Base-by-base conservation (phyloP, 53 echinoderm and acorn worm genomes). In the Arbacia lixula region DNA sequence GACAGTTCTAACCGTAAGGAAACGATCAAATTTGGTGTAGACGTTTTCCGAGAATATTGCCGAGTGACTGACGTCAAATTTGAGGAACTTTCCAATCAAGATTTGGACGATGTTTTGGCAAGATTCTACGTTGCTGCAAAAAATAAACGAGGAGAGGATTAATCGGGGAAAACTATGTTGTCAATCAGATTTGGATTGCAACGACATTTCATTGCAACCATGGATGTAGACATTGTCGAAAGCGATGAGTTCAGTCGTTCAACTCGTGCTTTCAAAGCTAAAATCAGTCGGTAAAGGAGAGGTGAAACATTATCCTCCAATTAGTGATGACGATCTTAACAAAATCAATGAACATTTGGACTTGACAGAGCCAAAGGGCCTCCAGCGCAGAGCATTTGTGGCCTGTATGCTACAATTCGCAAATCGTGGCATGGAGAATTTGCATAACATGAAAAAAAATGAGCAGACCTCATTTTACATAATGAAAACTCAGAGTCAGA, bases 181-280 rank as follows among this genome's bases (percentile, higher is more conserved):
- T 84, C 84, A n/a, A 65, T 84, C 33, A 65, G 53, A 65, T 84
- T 65, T 31, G 84, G 66, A 30, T 50, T 52, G 32, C 83, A 66
- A 83, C 63, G 52, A 2, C 83, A 83, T 63, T 83, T 83, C 50
- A 51, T 83, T 17, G 31, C 46, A 62, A 83, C 83, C 32, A 83
- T 51, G 65, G 28, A 83, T 67, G 67, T 83, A 25, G 83, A 83
- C 51, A 64, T 83, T 30, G 1, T 66, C 19, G 46, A 83, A 52
- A 51, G 66, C 27, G 83, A 35, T 29, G 65, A 64, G 36, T 83
- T 83, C 36, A 51, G 66, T 62, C 49, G 64, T 50, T 66, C 66
- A 25, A 63, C 39, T 63, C 83, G 4, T 22, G 65, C 67, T 14
- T 83, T 67, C 67, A 64, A 64, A 52, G 51, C 31, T n/a, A 52